phyloP scores from a whole-genome alignment of 1,140 invertebrate species.

The Drosophila paulistorum region DNA sequence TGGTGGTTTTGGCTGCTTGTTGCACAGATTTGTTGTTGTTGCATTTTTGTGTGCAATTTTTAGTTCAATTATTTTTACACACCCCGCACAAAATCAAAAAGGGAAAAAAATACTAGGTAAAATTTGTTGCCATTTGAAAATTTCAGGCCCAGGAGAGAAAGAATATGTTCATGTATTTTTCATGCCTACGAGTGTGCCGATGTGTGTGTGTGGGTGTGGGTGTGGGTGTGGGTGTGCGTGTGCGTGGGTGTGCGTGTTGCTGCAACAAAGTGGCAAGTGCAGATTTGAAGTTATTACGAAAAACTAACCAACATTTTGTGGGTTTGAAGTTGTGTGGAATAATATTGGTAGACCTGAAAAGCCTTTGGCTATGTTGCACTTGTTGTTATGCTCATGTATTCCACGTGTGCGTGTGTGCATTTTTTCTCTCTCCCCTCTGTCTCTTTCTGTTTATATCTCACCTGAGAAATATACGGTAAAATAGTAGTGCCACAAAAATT shows the following conservation, averaged over 20 bases:
- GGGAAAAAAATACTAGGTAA: slow-evolving; percentile 34
- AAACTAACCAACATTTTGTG: slow-evolving; percentile 83
- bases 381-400: slow-evolving; percentile 32
- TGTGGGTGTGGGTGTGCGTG: background rate
- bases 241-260: slow-evolving; percentile 33
- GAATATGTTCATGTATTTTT: slow-evolving; percentile 3
- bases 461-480: slow-evolving; percentile 2
- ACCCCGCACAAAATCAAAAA: slow-evolving; percentile 31
- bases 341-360: slow-evolving; percentile 83
- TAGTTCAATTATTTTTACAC: slow-evolving; percentile 80
- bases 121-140: slow-evolving; percentile 66
- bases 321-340: slow-evolving; percentile 83
- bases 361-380: slow-evolving; percentile 58
- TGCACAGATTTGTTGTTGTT: slow-evolving; percentile 27
- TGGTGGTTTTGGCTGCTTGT: slow-evolving; percentile 9
- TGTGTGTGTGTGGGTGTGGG: slow-evolving; percentile 21
- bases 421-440: background rate
- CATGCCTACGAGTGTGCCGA: slow-evolving; percentile 6
- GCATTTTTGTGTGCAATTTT: slow-evolving; percentile 79
- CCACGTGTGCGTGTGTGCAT: background rate
- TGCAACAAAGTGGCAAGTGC: slow-evolving; percentile 79
- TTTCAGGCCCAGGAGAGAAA: slow-evolving; percentile 43
- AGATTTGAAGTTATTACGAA: slow-evolving; percentile 83
- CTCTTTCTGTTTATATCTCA: background rate
- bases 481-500: no score